Base-by-base conservation (phyloP, 2,797 vertebrate genomes). In the Paedocypris micromegethes region DNA sequence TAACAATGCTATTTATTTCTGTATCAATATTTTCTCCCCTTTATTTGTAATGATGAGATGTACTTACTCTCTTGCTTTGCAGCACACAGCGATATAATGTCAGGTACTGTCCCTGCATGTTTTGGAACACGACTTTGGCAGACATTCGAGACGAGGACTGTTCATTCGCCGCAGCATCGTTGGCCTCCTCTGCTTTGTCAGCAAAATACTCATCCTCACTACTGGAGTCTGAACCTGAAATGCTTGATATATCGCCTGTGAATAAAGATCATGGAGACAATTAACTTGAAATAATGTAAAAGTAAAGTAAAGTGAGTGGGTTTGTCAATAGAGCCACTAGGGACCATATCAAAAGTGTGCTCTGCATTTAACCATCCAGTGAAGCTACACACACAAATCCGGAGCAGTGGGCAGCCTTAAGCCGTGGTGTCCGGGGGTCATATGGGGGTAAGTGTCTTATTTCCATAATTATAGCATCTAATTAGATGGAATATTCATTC, bases 201-300 rank as follows among this genome's bases (percentile, higher is more conserved):
- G 68, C 71, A 3, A 54, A 23, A n/a, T 46, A 55, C 6, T 58
- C 55, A 8, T 85, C 85, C 0, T 91, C 86, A 3, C 77, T 81
- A 8, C 89, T 87, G 0, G 92, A 94, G 78, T 94, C 94, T 0
- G 97, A 97, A 8, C 96, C 95, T 0, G 95, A 98, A 81, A 98
- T 98, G 76, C 97, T 98, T 9, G 96, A 98, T 81, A 98, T 75
- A 52, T 97, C 93, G 55, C 93, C 97, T 99, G 78, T 40, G 64
- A 53, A 70, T 3, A 58, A 23, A 23, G 1, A 23, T 23, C 23
- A 23, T 23, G 5, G 3, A 6, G 2, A 40, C 23, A 38, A 49
- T 42, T 45, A 44, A 2, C 3, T 6, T 42, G 48, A 4, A 2
- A 52, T 48, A 3, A n/a, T 2, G 2, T 37, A 42, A 6, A 8